These are phyloP conservation scores for Myotis brandtii DNA, from an alignment of 2,113 vertebrate species.

Conservation along the genomic window DNA sequence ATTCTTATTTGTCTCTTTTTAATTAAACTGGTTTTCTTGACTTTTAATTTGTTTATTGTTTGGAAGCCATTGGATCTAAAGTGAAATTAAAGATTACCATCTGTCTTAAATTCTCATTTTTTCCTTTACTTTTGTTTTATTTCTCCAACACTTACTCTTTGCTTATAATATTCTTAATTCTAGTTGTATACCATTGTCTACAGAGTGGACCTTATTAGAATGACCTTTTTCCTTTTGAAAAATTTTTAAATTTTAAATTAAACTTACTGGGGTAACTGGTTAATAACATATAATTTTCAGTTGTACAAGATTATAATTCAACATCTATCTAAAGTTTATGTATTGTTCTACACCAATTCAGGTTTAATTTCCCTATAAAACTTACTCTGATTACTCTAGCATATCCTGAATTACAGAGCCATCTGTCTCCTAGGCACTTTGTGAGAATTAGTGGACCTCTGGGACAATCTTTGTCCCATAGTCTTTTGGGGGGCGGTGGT, in stretches of 20 bases:
- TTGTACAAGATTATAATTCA: neutral
- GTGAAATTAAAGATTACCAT: slow-evolving; percentile 3
- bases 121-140: neutral
- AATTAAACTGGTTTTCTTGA: slow-evolving; percentile 25
- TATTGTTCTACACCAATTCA: neutral
- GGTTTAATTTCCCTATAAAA: neutral
- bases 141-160: neutral
- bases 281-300: neutral
- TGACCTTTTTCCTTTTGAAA: neutral
- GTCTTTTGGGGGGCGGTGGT: neutral
- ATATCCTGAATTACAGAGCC: neutral
- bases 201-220: neutral
- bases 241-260: neutral
- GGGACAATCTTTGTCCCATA: neutral
- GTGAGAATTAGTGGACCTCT: neutral
- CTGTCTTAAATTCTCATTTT: neutral
- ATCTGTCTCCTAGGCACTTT: neutral
- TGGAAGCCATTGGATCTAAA: slow-evolving; percentile 44
- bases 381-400: neutral
- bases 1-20: slow-evolving; percentile 19
- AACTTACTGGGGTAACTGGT: neutral
- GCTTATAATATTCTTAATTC: neutral
- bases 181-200: neutral
- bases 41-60: slow-evolving; percentile 23
- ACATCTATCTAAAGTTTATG: neutral